Evolutionary conservation across 92 coral and sea anemone genomes (phyloP).

Genomic region (Actinernus sp.): DNA sequence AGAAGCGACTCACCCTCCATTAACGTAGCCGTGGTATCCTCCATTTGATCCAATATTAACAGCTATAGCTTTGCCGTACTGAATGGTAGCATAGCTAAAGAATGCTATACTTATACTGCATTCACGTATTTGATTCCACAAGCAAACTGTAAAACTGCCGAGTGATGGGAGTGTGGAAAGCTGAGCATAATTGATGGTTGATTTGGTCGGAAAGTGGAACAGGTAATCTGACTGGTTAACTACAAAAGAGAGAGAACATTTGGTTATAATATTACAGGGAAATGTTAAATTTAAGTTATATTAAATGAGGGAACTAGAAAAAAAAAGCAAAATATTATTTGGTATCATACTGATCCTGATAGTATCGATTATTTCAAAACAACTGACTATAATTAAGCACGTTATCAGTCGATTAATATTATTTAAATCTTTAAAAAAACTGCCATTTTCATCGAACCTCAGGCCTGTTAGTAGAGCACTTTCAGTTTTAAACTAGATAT

Average conservation of each 20-base stretch:
- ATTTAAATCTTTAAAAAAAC: no score
- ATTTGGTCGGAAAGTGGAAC: not conserved
- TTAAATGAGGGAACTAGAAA: no score
- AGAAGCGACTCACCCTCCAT: not conserved
- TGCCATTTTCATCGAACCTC: no score
- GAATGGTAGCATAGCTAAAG: not conserved
- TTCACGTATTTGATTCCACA: not conserved
- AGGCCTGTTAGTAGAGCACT: no score
- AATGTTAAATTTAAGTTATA: no score
- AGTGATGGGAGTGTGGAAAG: not conserved
- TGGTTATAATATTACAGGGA: no score
- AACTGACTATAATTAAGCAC: no score
- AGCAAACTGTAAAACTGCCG: not conserved
- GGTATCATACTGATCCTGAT: no score
- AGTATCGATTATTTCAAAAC: no score
- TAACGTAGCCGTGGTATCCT: not conserved
- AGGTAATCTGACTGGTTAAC: conserved; percentile 1
- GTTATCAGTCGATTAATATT: no score
- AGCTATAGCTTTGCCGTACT: not conserved
- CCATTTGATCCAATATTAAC: not conserved
- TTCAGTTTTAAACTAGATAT: no score
- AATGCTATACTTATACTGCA: not conserved
- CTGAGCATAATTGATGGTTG: not conserved
- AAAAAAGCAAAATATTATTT: no score
- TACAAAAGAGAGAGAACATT: not conserved